Conservation (phyloP, 2,888 invertebrate species). For the Drosophila barbarae region DNA sequence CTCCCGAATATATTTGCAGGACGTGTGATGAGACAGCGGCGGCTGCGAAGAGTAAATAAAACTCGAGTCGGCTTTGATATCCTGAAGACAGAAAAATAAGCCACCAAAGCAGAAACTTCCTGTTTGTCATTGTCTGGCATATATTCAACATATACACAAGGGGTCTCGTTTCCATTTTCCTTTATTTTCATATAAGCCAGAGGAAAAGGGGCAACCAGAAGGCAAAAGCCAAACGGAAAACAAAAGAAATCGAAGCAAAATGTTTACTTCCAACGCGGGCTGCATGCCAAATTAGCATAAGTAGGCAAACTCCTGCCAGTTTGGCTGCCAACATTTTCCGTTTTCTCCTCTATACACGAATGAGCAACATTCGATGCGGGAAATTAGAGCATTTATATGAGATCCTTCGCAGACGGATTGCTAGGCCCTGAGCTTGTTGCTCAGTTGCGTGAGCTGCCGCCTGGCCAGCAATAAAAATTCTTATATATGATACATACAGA, state of each 20-base stretch:
- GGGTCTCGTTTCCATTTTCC: neutral
- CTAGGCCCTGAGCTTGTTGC: conserved; percentile 11
- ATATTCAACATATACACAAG: conserved; percentile 1
- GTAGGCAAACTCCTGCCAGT: conserved; percentile 24
- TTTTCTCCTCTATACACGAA: conserved; percentile 61
- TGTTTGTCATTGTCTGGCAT: conserved; percentile 43
- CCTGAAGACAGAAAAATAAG: conserved; percentile 30
- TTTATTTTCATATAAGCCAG: conserved; percentile 10
- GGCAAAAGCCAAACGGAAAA: conserved; percentile 27
- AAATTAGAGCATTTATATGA: conserved; percentile 62
- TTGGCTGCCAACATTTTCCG: conserved; percentile 36
- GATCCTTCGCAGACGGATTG: conserved; percentile 22
- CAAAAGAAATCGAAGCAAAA: conserved; percentile 54
- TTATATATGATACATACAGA: neutral
- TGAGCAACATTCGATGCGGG: conserved; percentile 62
- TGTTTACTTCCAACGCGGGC: conserved; percentile 48
- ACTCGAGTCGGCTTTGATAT: conserved; percentile 21
- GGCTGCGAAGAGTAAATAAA: conserved; percentile 16
- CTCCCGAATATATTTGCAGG: neutral
- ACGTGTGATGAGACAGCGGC: conserved; percentile 4
- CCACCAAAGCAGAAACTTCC: conserved; percentile 46
- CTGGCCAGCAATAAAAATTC: conserved; percentile 34
- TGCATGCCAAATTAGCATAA: conserved; percentile 67
- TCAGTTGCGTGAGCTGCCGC: conserved; percentile 17
- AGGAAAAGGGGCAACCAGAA: conserved; percentile 3